phyloP scores from a whole-genome alignment of 2,113 vertebrate species.

The Grantiella picta region DNA sequence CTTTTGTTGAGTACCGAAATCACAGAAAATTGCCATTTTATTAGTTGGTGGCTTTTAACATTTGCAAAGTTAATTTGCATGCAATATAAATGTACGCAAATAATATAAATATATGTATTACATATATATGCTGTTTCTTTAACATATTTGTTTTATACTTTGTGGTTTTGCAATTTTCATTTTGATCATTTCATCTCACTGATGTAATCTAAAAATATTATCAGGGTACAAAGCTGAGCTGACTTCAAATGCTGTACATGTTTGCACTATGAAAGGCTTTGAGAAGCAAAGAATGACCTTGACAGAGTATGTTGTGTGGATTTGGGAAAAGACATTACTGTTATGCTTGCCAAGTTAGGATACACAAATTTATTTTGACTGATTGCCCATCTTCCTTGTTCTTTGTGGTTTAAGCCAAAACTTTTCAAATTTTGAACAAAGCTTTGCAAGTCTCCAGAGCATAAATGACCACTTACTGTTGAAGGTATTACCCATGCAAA shows the following conservation, averaged over 20 bases:
- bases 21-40: background rate
- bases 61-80: background rate
- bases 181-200: background rate
- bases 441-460: background rate
- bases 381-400: background rate
- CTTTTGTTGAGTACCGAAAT: background rate
- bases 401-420: slow-evolving; percentile 2
- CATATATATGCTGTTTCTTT: background rate
- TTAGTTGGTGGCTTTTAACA: background rate
- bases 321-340: background rate
- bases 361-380: background rate
- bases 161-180: background rate
- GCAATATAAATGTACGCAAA: background rate
- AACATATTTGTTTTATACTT: background rate
- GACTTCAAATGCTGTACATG: background rate
- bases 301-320: background rate
- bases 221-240: background rate
- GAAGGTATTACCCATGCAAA: background rate
- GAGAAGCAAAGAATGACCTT: background rate
- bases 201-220: background rate
- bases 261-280: background rate
- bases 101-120: background rate
- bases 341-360: background rate
- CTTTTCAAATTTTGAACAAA: background rate
- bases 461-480: background rate